Conservation (phyloP, 2,888 invertebrate species). For the Polietes domitor region DNA sequence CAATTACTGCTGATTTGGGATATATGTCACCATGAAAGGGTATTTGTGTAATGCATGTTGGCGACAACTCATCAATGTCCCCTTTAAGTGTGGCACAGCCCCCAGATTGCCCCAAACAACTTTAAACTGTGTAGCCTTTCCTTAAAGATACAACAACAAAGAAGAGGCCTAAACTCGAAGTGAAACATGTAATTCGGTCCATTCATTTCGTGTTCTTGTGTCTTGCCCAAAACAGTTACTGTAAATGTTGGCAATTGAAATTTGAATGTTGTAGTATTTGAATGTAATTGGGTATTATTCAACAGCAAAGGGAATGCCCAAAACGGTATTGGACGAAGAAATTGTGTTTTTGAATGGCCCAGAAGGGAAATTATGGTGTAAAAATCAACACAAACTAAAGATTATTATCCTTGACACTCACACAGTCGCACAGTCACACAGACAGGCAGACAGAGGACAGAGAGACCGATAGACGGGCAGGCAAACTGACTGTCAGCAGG, state of each 20-base stretch:
- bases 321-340: not conserved
- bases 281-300: conserved; percentile 33
- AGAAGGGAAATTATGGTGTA: conserved; percentile 53
- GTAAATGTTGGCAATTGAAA: conserved; percentile 23
- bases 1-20: too few relatives aligned
- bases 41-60: too few relatives aligned
- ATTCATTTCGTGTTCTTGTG: not conserved
- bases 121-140: too few relatives aligned
- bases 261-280: conserved; percentile 25
- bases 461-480: not conserved
- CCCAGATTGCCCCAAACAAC: too few relatives aligned
- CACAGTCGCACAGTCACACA: not conserved
- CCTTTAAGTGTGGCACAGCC: too few relatives aligned
- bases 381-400: conserved; percentile 46
- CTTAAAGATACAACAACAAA: not conserved
- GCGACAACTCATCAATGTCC: too few relatives aligned
- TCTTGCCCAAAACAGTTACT: not conserved
- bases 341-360: conserved; percentile 31
- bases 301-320: conserved; percentile 24
- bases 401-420: conserved; percentile 29
- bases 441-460: not conserved
- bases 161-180: too few relatives aligned
- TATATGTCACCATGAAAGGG: too few relatives aligned
- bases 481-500: not conserved
- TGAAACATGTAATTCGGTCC: not conserved